Conservation (phyloP, 2,888 invertebrate genomes). For the Neuroscelio doddi region DNA sequence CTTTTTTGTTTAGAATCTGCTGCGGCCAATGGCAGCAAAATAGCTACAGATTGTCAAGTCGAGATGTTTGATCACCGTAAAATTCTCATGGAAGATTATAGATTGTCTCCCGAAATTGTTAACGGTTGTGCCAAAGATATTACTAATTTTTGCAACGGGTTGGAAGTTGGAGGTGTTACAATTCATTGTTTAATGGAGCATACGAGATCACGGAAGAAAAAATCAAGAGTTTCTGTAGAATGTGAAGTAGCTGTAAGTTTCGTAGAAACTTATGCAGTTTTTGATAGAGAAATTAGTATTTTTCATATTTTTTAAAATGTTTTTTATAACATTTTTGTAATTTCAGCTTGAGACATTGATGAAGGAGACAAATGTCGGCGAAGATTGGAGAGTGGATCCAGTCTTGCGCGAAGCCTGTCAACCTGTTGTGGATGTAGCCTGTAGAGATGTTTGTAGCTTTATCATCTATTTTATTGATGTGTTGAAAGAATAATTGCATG, state of each 20-base stretch:
- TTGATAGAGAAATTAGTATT: background rate
- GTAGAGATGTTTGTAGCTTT: slow-evolving; percentile 74
- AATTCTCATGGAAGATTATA: slow-evolving; percentile 93
- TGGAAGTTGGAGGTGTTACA: slow-evolving; percentile 88
- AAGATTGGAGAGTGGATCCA: slow-evolving; percentile 96
- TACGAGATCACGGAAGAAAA: slow-evolving; percentile 79
- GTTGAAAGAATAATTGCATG: too few species aligned
- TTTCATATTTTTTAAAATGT: background rate
- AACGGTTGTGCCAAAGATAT: slow-evolving; percentile 91
- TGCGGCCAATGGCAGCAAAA: slow-evolving; percentile 81
- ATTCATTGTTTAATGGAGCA: slow-evolving; percentile 97
- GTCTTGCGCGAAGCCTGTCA: slow-evolving; percentile 89
- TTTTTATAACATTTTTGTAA: slow-evolving; percentile 7
- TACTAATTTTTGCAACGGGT: slow-evolving; percentile 80
- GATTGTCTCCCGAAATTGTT: slow-evolving; percentile 94
- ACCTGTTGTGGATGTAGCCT: slow-evolving; percentile 86
- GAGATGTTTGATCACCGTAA: slow-evolving; percentile 94
- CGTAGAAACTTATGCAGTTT: slow-evolving; percentile 6
- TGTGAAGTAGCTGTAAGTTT: slow-evolving; percentile 83
- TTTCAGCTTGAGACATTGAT: slow-evolving; percentile 83
- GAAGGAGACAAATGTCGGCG: slow-evolving; percentile 92
- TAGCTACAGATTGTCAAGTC: slow-evolving; percentile 84
- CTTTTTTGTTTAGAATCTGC: slow-evolving; percentile 91
- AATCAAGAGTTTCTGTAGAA: slow-evolving; percentile 78
- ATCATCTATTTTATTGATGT: too few species aligned